These are phyloP conservation scores for Centruroides sculpturatus DNA, from an alignment of 1,140 invertebrate species.

Conservation along the genomic window DNA sequence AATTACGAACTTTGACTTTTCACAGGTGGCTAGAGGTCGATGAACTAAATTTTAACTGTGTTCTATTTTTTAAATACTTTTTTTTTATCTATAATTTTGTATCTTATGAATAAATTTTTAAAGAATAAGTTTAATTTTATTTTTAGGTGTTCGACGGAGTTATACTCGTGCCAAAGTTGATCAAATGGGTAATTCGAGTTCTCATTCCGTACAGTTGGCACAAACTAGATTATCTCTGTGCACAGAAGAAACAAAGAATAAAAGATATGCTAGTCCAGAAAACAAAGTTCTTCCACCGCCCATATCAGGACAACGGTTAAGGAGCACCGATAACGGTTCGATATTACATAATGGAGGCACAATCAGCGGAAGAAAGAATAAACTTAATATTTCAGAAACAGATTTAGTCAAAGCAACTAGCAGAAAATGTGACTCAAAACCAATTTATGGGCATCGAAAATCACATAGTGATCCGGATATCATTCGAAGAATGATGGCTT, in stretches of 20 bases:
- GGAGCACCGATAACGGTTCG: conserved; percentile 58
- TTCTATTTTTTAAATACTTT: too few species aligned
- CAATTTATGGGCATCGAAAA: conserved; percentile 8
- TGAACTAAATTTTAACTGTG: too few species aligned
- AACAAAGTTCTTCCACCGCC: conserved; percentile 8
- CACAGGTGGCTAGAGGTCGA: too few species aligned
- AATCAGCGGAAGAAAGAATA: conserved; percentile 44
- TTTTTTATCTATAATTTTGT: too few species aligned
- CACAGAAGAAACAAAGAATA: neutral
- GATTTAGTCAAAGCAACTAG: conserved; percentile 3
- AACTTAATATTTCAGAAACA: neutral
- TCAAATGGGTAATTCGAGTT: neutral
- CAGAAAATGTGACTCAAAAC: conserved; percentile 1
- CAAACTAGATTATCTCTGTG: neutral
- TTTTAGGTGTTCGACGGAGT: too few species aligned
- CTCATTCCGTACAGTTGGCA: neutral
- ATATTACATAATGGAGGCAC: conserved; percentile 65
- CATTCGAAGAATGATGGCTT: conserved; percentile 4
- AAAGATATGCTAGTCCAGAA: conserved; percentile 4
- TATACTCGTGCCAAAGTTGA: neutral
- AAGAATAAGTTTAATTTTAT: too few species aligned
- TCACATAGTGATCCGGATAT: conserved; percentile 14
- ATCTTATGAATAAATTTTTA: too few species aligned
- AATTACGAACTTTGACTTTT: too few species aligned
- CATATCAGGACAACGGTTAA: conserved; percentile 36